Evolutionary conservation across 2,888 invertebrate species (phyloP), one percentile per base, ranked within the genome.

Genomic region (Zeuzera pyrina): DNA sequence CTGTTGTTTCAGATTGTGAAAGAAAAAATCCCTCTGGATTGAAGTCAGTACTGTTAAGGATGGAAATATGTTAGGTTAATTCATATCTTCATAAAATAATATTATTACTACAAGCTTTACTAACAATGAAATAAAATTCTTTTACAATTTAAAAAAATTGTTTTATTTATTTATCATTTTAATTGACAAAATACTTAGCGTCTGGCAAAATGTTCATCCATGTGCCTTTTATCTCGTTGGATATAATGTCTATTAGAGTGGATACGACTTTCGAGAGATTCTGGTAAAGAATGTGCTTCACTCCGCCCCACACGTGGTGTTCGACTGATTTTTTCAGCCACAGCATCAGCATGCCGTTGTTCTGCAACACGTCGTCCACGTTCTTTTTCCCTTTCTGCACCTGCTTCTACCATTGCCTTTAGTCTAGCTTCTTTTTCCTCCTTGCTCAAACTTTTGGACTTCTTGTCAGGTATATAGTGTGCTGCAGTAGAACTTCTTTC

Each of bases 211-310:
- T 95, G 90, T 38, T 88, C 86, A 49, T 94, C 90, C 93, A 97
- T 94, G 30, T 93, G 89, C 13, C 85, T 77, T 12, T 86, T 86
- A 2, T 91, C 91, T 35, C 95, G 86, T 65, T 97, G 97, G 43
- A 97, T 93, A 52, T 94, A 93, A 66, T 96, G 93, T 25, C 93
- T 88, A 61, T 95, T 97, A 8, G 96, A 88, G 56, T 91, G 93
- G 30, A 97, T 90, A 45, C 97, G 86, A 40, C 90, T 88, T 57
- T 94, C 95, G 0, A 97, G 89, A 6, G 91, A 90, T 33, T 89
- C 88, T 12, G 85, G 86, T 43, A 88, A 85, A 0, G 89, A 88
- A 31, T 51, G 84, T 53, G 55, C 86, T 71, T 41, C 83, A 78
- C 46, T 65, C 61, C 42, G 76, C 41, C 45, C 73, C 78, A 41